These are phyloP conservation scores for Lophius americanus DNA, from an alignment of 2,797 vertebrate species.

Conservation along the genomic window DNA sequence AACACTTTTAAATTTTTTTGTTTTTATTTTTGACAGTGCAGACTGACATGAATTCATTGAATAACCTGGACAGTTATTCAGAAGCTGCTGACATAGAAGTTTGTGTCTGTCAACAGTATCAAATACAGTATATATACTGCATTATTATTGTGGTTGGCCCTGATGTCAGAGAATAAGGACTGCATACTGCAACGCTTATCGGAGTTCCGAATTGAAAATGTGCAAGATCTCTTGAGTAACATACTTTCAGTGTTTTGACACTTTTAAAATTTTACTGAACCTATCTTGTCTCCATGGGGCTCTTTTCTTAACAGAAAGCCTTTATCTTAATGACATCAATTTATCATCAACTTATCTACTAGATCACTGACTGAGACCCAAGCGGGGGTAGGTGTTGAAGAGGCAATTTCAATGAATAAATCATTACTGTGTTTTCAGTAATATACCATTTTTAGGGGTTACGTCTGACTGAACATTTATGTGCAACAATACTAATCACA, in stretches of 20 bases:
- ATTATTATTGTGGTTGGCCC: neutral
- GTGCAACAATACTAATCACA: conserved; percentile 3
- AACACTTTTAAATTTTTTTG: neutral
- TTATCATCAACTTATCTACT: conserved; percentile 4
- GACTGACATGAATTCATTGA: neutral
- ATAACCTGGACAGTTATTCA: neutral
- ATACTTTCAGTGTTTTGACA: neutral
- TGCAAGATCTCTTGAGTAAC: neutral
- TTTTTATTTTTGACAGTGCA: neutral
- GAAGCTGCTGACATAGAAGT: neutral
- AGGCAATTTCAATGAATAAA: neutral
- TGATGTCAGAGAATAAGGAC: neutral
- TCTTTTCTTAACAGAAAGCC: neutral
- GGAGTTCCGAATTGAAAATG: neutral
- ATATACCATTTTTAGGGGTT: neutral
- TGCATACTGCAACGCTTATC: neutral
- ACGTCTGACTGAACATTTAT: neutral
- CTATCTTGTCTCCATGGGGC: neutral
- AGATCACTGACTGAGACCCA: neutral
- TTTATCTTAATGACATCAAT: conserved; percentile 4
- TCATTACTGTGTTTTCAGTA: neutral
- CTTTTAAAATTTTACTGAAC: neutral
- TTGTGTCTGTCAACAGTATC: neutral
- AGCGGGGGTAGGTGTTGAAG: neutral
- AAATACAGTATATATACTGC: neutral